Evolutionary conservation across 2,888 invertebrate species (phyloP), one percentile per base, ranked within the genome.

Genomic region (Synergus laeviventris): DNA sequence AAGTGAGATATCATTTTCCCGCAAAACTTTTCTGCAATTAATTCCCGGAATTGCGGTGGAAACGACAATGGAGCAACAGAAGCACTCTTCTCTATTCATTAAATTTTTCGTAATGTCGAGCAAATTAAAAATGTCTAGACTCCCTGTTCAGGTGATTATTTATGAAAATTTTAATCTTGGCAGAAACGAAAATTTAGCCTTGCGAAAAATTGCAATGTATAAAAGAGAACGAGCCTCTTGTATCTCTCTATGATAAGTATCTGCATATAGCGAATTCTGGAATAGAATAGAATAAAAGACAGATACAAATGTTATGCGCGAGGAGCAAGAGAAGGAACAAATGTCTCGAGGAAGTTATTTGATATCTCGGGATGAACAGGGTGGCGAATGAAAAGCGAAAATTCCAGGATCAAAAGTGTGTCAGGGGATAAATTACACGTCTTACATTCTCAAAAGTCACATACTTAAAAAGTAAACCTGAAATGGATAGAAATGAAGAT

Each of bases 301-400:
- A 84, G 84, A 84, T 87, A 87, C 85, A 87, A 87, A 86, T 87
- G 86, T 83, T 82, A 61, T 78, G 61, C 77, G 84, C 84, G 83
- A 86, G 85, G 84, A 87, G 84, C 81, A 83, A 86, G 82, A 81
- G 49, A 70, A 84, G 82, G 83, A 83, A 82, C 78, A 81, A 83
- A 84, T 83, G 84, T 84, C 84, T 84, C 86, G 83, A 60, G 86
- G 84, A 87, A 84, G 82, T 88, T 87, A 85, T 88, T 87, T 87
- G 86, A 87, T 86, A 86, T 85, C 83, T 82, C 84, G 70, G 80
- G 82, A 86, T 86, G 85, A 86, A 75, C 73, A 21, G 56, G 62
- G 61, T 36, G 31, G 73, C 64, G 66, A 59, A 73, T 36, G 74
- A 74, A 77, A 73, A 56, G 39, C 56, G 39, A 76, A 77, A 77